Conservation (phyloP, 2,888 invertebrate genomes). For the Ennomos quercinarius region DNA sequence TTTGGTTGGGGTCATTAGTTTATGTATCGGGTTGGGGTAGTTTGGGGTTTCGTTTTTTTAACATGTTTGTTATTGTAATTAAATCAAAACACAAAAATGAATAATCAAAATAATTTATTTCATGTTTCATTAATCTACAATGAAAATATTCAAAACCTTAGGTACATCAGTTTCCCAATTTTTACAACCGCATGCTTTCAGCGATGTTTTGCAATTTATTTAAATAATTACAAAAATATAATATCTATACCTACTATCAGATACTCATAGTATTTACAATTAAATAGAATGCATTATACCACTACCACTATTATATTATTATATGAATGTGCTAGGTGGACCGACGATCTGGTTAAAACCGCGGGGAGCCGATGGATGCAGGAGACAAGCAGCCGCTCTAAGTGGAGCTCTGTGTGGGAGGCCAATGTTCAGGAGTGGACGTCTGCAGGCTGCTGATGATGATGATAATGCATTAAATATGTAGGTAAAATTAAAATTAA, state of each 20-base stretch:
- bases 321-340: too few species aligned
- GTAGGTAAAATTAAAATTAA: conserved; percentile 8
- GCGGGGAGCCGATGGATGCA: too few species aligned
- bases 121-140: conserved; percentile 53
- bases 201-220: conserved; percentile 28
- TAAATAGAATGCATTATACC: conserved; percentile 24
- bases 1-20: too few species aligned
- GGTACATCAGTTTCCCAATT: conserved; percentile 43
- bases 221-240: conserved; percentile 44
- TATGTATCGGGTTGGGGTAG: too few species aligned
- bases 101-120: conserved; percentile 76
- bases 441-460: too few species aligned
- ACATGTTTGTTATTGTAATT: too few species aligned
- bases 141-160: conserved; percentile 56
- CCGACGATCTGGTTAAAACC: too few species aligned
- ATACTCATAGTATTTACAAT: conserved; percentile 31
- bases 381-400: too few species aligned
- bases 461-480: conserved; percentile 16
- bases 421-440: too few species aligned
- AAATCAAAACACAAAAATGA: conserved; percentile 33
- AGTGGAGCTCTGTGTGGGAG: too few species aligned
- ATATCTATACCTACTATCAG: conserved; percentile 28
- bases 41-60: too few species aligned
- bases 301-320: too few species aligned
- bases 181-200: conserved; percentile 39